Evolutionary conservation across 2,113 vertebrate species (phyloP).

Genomic region (Petaurus breviceps): DNA sequence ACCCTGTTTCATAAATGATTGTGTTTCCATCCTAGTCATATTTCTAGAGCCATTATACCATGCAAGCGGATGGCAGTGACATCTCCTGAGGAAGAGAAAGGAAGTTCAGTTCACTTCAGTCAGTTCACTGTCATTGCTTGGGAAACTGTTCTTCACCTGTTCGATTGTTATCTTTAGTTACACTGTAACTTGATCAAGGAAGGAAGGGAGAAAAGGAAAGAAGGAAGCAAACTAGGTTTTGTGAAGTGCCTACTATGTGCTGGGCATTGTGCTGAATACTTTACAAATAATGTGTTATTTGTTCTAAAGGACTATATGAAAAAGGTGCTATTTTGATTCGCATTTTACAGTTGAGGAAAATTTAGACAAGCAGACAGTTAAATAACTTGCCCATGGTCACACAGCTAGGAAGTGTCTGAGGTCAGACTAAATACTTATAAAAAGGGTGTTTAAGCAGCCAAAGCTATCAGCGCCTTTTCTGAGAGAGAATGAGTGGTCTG

Average conservation of each 20-base stretch:
- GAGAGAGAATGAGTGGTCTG: neutral
- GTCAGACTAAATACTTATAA: neutral
- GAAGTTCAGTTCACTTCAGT: neutral
- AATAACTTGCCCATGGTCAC: neutral
- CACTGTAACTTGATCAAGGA: neutral
- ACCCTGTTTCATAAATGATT: neutral
- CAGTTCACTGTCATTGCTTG: neutral
- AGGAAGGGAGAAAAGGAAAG: neutral
- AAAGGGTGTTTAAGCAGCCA: neutral
- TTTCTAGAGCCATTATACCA: neutral
- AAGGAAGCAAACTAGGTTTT: neutral
- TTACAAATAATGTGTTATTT: neutral
- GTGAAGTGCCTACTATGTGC: neutral
- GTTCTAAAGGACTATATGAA: neutral
- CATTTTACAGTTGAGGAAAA: neutral
- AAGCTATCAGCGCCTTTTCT: neutral
- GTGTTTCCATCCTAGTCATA: neutral
- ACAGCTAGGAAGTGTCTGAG: neutral
- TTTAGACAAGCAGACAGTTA: neutral
- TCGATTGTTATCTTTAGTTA: neutral
- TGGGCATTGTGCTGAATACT: neutral
- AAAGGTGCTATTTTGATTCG: neutral
- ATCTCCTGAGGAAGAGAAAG: neutral
- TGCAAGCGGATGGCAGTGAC: neutral
- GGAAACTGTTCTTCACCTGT: neutral